Evolutionary conservation across 2,888 invertebrate species (phyloP).

Genomic region (Proisotoma minuta): DNA sequence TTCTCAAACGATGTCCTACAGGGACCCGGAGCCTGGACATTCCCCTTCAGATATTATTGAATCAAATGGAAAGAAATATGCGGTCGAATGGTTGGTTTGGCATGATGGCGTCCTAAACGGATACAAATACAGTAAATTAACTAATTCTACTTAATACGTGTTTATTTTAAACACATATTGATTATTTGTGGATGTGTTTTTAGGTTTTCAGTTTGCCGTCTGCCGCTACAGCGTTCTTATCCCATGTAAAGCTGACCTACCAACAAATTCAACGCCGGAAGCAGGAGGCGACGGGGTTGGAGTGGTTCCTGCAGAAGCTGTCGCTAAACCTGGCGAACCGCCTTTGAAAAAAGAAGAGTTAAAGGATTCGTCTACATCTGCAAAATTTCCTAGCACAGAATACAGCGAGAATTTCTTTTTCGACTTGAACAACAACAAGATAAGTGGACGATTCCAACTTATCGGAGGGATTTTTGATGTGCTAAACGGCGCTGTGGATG

Average conservation of each 20-base stretch:
- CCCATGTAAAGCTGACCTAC: neutral
- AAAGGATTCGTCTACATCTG: no score
- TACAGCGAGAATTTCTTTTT: neutral
- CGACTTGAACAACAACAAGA: neutral
- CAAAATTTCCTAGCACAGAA: neutral
- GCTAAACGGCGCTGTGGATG: neutral
- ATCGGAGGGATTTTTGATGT: neutral
- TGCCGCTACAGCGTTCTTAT: neutral
- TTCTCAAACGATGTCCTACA: no score
- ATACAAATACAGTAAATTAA: slow-evolving; percentile 2
- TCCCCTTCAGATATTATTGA: neutral
- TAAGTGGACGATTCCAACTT: neutral
- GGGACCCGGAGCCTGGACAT: neutral
- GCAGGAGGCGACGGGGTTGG: neutral
- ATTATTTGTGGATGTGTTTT: no score
- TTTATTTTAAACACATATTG: no score
- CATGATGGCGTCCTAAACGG: neutral
- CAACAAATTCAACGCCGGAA: neutral
- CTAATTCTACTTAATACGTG: no score
- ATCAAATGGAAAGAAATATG: neutral
- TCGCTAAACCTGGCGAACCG: neutral
- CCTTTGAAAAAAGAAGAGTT: neutral
- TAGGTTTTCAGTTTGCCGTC: neutral
- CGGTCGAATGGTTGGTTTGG: slow-evolving; percentile 1
- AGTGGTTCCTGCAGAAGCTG: neutral